phyloP scores from a whole-genome alignment of 2,797 vertebrate genomes.

The Cryptoprocta ferox region DNA sequence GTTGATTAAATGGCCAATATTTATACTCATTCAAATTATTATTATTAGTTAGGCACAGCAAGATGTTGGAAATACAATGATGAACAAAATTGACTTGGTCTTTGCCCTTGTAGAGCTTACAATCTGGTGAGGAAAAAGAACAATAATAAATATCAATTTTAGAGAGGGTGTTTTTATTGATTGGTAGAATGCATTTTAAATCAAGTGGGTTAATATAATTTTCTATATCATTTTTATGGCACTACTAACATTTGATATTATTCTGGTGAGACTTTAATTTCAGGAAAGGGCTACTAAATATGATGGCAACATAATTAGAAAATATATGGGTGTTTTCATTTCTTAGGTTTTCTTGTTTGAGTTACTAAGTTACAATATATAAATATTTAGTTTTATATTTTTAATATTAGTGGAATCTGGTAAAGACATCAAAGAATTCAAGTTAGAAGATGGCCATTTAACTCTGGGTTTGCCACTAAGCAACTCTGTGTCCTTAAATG shows the following conservation, averaged over 20 bases:
- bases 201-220: neutral
- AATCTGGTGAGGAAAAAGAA: neutral
- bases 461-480: neutral
- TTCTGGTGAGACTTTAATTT: neutral
- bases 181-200: neutral
- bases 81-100: neutral
- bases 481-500: neutral
- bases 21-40: neutral
- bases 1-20: neutral
- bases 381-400: neutral
- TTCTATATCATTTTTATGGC: neutral
- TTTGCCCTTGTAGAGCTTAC: neutral
- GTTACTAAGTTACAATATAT: neutral
- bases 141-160: neutral
- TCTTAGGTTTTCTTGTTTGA: conserved; percentile 42
- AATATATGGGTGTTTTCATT: neutral
- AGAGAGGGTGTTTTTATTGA: neutral
- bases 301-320: neutral
- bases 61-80: neutral
- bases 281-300: neutral
- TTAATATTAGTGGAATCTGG: neutral
- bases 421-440: neutral
- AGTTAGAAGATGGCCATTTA: neutral
- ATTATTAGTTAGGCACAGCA: neutral
- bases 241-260: neutral